Conservation (phyloP, 1,140 invertebrate genomes). For the Drosophila pseudoananassae region DNA sequence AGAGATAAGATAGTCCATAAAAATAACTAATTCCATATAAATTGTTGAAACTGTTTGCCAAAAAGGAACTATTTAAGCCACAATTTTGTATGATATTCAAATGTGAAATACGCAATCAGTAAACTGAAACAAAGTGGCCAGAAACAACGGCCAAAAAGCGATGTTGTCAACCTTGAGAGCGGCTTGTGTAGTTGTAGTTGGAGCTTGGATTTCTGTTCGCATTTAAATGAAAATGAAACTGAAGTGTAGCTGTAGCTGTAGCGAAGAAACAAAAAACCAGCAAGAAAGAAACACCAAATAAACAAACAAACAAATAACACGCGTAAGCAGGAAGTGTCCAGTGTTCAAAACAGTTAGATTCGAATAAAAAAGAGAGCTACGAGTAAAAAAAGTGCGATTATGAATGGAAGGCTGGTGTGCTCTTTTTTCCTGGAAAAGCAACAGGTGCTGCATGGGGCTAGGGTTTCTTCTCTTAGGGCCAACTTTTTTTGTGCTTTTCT, state of each 20-base stretch:
- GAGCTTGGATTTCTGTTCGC: conserved; percentile 53
- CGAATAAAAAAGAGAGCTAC: conserved; percentile 14
- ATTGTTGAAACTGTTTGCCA: conserved; percentile 9
- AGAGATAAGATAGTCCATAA: no score
- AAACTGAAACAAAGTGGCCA: conserved; percentile 11
- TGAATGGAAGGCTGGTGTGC: conserved; percentile 41
- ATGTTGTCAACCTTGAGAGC: conserved; percentile 66
- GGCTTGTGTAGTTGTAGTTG: conserved; percentile 40
- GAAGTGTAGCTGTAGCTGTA: conserved; percentile 43
- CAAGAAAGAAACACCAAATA: conserved; percentile 15
- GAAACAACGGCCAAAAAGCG: conserved; percentile 19
- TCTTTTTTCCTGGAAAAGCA: conserved; percentile 32
- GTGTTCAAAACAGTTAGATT: conserved; percentile 17
- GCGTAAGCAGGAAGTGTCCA: conserved; percentile 47
- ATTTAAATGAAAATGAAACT: conserved; percentile 68
- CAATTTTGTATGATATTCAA: conserved; percentile 44
- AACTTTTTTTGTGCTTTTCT: not conserved
- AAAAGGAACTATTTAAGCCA: conserved; percentile 48
- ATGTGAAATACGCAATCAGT: conserved; percentile 45
- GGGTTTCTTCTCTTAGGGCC: conserved; percentile 23
- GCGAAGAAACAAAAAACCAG: conserved; percentile 41
- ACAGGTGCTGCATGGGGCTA: conserved; percentile 40
- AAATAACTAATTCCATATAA: no score
- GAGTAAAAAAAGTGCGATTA: conserved; percentile 50
- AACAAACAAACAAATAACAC: conserved; percentile 31